Conservation (phyloP, 2,888 invertebrate genomes). For the Drosophila cracens region DNA sequence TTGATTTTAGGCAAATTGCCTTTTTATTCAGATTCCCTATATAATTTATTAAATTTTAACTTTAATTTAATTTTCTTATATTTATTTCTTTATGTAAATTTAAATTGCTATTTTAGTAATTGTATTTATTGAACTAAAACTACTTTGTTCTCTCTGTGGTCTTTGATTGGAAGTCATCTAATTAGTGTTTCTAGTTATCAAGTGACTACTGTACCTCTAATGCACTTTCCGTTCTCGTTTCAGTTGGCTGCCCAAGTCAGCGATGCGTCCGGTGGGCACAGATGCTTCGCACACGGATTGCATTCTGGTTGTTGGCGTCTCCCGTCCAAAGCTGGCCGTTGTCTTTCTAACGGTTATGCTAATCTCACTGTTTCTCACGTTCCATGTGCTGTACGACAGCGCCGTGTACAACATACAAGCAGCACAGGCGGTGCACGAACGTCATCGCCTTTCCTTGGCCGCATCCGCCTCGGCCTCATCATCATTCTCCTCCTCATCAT, state of each 20-base stretch:
- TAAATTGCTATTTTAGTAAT: background rate
- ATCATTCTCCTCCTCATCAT: slow-evolving; percentile 21
- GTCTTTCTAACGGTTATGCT: slow-evolving; percentile 91
- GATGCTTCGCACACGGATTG: slow-evolving; percentile 91
- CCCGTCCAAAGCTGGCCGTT: slow-evolving; percentile 93
- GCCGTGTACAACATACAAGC: slow-evolving; percentile 92
- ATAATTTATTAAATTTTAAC: background rate
- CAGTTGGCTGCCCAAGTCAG: slow-evolving; percentile 93
- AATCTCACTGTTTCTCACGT: slow-evolving; percentile 92
- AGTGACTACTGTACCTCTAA: background rate
- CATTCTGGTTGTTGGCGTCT: slow-evolving; percentile 93
- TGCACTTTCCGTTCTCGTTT: slow-evolving; percentile 6
- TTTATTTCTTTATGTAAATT: background rate
- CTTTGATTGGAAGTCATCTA: background rate
- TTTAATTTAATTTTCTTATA: background rate
- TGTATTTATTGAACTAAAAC: background rate
- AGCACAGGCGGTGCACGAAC: slow-evolving; percentile 87
- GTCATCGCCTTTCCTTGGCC: slow-evolving; percentile 85
- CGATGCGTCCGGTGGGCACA: slow-evolving; percentile 93
- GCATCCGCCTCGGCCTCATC: slow-evolving; percentile 47
- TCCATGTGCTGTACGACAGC: slow-evolving; percentile 94
- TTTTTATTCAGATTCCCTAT: background rate
- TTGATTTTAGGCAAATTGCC: background rate
- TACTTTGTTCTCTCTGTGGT: background rate
- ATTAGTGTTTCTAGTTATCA: background rate